Conservation (phyloP, 2,888 invertebrate genomes). For the Choreutis nemorana region DNA sequence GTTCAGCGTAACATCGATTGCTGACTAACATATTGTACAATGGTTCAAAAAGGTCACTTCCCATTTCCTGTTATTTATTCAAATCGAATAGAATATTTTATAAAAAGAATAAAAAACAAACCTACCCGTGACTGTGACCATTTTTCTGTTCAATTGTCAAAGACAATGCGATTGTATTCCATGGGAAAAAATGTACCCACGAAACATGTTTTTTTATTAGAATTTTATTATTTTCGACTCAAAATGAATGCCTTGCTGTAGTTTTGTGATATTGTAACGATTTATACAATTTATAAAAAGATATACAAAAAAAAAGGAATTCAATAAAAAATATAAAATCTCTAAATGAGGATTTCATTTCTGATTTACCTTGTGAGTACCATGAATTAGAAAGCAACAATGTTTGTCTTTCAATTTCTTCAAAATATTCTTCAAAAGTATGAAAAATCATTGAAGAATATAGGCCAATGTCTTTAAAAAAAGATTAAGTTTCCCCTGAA, state of each 20-base stretch:
- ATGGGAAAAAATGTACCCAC: too few relatives aligned
- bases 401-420: too few relatives aligned
- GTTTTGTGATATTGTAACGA: constrained; percentile 60
- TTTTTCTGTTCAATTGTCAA: too few relatives aligned
- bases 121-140: constrained; percentile 10
- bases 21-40: constrained; percentile 12
- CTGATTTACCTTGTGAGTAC: constrained; percentile 4
- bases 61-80: constrained; percentile 40
- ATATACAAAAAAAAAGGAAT: constrained; percentile 47
- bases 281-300: too few relatives aligned
- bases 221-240: constrained; percentile 51
- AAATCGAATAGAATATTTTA: constrained; percentile 16
- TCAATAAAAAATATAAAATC: constrained; percentile 61
- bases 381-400: constrained; percentile 7
- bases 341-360: constrained; percentile 27
- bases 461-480: too few relatives aligned
- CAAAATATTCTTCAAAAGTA: too few relatives aligned
- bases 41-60: constrained; percentile 25
- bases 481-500: too few relatives aligned
- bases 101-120: constrained; percentile 3
- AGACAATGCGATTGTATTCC: too few relatives aligned
- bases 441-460: too few relatives aligned
- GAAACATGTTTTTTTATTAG: constrained; percentile 39
- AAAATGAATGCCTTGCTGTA: constrained; percentile 55
- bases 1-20: too few relatives aligned